phyloP scores from a whole-genome alignment of 2,888 invertebrate genomes.

The Cheilosia impressa region DNA sequence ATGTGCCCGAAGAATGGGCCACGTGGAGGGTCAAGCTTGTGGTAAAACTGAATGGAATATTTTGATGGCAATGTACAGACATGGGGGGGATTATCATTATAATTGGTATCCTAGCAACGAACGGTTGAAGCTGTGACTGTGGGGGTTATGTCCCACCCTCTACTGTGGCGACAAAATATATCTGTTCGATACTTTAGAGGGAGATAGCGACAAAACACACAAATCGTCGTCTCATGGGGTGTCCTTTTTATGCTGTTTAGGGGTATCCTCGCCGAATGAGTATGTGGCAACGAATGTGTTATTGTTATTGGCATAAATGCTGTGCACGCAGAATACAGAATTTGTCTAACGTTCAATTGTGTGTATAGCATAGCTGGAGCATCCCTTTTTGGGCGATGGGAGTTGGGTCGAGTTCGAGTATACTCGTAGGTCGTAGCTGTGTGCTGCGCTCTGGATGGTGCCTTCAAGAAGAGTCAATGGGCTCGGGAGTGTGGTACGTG shows the following conservation, averaged over 20 bases:
- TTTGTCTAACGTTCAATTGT: constrained; percentile 61
- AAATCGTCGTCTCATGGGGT: constrained; percentile 70
- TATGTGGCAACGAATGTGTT: constrained; percentile 72
- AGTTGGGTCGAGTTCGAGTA: background rate
- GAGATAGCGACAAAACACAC: constrained; percentile 57
- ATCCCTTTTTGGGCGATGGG: constrained; percentile 57
- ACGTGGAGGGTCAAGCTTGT: constrained; percentile 57
- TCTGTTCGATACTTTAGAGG: constrained; percentile 40
- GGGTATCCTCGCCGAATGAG: constrained; percentile 43
- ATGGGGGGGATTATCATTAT: constrained; percentile 73
- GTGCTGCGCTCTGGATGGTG: constrained; percentile 16
- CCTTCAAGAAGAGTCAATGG: constrained; percentile 35
- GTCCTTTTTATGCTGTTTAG: constrained; percentile 31
- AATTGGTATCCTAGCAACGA: constrained; percentile 75
- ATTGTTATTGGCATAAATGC: constrained; percentile 75
- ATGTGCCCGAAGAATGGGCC: constrained; percentile 1
- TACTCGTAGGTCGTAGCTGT: background rate
- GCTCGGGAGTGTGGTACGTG: constrained; percentile 33
- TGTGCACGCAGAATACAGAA: constrained; percentile 71
- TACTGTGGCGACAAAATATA: constrained; percentile 34
- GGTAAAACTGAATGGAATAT: constrained; percentile 70
- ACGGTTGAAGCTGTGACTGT: constrained; percentile 25
- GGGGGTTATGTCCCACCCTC: constrained; percentile 31
- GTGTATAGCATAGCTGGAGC: constrained; percentile 29
- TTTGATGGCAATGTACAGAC: constrained; percentile 72